A percentile compares a stretch with the other conserved stretches of the same genome.
These are phyloP conservation scores for Myiagra hebetior DNA, from an alignment of 2,113 vertebrate species.

Conservation along the genomic window DNA sequence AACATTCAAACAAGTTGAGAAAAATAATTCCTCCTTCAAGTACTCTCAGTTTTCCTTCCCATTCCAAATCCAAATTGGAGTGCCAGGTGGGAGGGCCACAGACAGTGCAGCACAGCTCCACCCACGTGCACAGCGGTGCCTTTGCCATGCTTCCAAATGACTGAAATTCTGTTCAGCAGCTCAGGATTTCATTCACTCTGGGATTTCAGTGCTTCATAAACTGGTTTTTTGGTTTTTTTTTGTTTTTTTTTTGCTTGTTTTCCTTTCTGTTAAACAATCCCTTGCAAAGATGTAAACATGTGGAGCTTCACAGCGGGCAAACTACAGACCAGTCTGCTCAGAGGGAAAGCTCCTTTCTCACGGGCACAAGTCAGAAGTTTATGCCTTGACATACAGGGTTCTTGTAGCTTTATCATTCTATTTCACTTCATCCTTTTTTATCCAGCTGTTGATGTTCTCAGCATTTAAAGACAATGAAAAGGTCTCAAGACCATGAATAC, in stretches of 20 bases:
- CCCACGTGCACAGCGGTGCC: rapidly evolving
- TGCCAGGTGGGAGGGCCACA: not conserved
- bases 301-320: not conserved
- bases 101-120: not conserved
- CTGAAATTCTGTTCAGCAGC: not conserved
- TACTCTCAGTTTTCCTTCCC: not conserved
- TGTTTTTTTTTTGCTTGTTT: not conserved
- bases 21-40: not conserved
- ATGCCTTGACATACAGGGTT: not conserved
- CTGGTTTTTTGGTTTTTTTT: not conserved
- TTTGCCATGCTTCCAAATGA: rapidly evolving
- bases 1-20: not conserved
- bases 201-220: not conserved
- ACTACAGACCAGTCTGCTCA: not conserved
- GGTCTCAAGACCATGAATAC: not conserved
- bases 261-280: not conserved
- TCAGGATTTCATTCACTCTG: not conserved
- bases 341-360: not conserved
- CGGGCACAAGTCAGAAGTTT: not conserved
- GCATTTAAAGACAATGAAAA: not conserved
- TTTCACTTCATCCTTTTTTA: not conserved
- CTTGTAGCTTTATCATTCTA: not conserved
- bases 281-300: not conserved
- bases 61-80: not conserved
- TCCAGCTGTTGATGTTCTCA: not conserved